A percentile compares a stretch with the other conserved stretches of the same genome.
Evolutionary conservation across 2,797 vertebrate species (phyloP).

Genomic region (Melanotaenia parkinsoni): DNA sequence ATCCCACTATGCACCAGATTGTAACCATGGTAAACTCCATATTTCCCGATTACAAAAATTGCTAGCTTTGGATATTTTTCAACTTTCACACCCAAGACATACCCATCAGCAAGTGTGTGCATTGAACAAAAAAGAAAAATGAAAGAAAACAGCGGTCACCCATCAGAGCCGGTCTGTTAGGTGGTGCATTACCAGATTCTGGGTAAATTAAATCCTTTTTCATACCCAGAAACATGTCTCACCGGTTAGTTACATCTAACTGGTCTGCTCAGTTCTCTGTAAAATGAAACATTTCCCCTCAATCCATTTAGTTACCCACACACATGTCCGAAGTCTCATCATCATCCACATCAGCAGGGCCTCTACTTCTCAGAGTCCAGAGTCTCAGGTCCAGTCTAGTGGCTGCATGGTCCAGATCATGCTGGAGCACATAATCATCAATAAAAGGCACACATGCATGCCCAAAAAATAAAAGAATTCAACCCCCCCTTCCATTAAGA

Average conservation of each 20-base stretch:
- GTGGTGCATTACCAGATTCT: background rate
- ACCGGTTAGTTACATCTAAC: background rate
- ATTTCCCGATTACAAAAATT: no score
- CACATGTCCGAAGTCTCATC: background rate
- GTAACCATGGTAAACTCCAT: no score
- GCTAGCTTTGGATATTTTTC: no score
- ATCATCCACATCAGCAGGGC: background rate
- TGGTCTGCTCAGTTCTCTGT: background rate
- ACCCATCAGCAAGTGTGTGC: no score
- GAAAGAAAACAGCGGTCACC: no score
- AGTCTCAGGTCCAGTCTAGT: conserved; percentile 58
- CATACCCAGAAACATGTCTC: background rate
- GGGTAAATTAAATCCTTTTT: background rate
- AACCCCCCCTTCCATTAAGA: conserved; percentile 20
- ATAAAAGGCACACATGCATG: conserved; percentile 34
- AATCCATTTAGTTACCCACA: background rate
- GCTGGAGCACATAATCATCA: conserved; percentile 46
- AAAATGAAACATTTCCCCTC: background rate
- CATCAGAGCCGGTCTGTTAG: no score
- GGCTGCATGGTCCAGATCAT: conserved; percentile 52
- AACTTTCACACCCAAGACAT: no score
- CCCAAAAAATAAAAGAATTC: conserved; percentile 53
- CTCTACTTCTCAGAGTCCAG: conserved; percentile 16
- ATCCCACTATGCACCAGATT: no score
- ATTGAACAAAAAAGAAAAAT: no score